Base-by-base conservation (phyloP, 2,797 vertebrate genomes). In the Toxotes lorentzi region DNA sequence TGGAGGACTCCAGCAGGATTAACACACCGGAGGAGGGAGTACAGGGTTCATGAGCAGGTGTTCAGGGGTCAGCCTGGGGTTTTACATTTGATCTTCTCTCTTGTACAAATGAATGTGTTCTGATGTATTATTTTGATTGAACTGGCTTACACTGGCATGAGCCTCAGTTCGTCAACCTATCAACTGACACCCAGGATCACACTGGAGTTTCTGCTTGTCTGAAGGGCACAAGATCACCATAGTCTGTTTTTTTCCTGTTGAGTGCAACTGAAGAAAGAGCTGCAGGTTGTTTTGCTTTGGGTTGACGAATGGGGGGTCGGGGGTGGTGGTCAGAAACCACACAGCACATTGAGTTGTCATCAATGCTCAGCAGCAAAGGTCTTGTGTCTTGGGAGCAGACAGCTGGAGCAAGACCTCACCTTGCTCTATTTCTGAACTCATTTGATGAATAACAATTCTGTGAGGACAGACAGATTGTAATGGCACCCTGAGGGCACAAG, bases 41-140 rank as follows among this genome's bases (percentile, higher is more conserved):
- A 65, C 85, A 84, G 76, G 85, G 85, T 88, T 92, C 89, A 85
- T 76, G 64, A 88, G 81, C 78, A 92, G 88, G 92, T 91, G 92
- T 89, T 90, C 80, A 82, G 88, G 85, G 91, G 85, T 92, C 90
- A 91, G 73, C 47, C 66, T 7, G 60, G 65, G 90, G 87, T 91
- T 79, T 81, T 43, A 76, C 76, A 93, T 93, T 90, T 91, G 87
- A 91, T 91, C 87, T 87, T 78, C 78, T 74, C 81, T 75, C 66
- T 40, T 65, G 76, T 77, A 72, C 73, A 78, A 79, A 86, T 89
- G 60, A 89, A 88, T 79, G 73, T 89, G 74, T 73, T 64, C 75
- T 83, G 79, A 82, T 82, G 79, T 64, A 57, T 89, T 87, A 83
- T 81, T 88, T 82, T 89, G 82, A 90, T 83, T 85, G 84, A 84